Evolutionary conservation across 1,140 invertebrate species (phyloP), one percentile per base, ranked within the genome.

Genomic region (Formica exsecta): DNA sequence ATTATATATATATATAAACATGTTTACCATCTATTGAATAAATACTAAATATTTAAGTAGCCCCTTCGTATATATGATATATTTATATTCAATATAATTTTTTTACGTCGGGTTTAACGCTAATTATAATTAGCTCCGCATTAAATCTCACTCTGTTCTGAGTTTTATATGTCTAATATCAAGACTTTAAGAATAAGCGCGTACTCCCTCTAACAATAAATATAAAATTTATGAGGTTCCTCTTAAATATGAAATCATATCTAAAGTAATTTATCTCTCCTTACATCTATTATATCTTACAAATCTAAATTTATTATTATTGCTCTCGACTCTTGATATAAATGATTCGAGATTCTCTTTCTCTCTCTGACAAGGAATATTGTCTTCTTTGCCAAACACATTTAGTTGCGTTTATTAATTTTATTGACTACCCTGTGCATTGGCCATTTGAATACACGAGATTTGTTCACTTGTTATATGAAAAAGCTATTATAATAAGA

Each of bases 1-100:
- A 61, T 73, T 13, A 11, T 44, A 59, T 41, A 51, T 41, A 51
- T 25, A 9, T 65, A 11, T 59, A 71, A 54, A 80, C 38, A 74
- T 61, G 13, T 41, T 41, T 51, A 74, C 25, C 8, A 71, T 7
- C 19, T 41, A 38, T 32, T 9, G 11, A 80, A 81, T 25, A 44
- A 66, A 51, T n/a, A 38, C 41, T 64, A 64, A 3, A 79, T 48
- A 11, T 22, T 77, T 66, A 22, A 41, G 4, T 44, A 13, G 5
- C 9, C 32, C 25, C 29, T 51, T 65, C 11, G 41, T 13, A 65
- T 41, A 41, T 44, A 32, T 44, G 11, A 29, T 38, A 2, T 44
- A 41, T 13, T 41, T 51, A 11, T 41, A 29, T 54, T 9, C n/a
- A 57, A 64, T 2, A 4, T 29, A 64, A 64, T 32, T 32, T 32